A percentile compares a stretch with the other conserved stretches of the same genome.
phyloP scores from a whole-genome alignment of 2,888 invertebrate species.

The Venustoraphidia nigricollis region DNA sequence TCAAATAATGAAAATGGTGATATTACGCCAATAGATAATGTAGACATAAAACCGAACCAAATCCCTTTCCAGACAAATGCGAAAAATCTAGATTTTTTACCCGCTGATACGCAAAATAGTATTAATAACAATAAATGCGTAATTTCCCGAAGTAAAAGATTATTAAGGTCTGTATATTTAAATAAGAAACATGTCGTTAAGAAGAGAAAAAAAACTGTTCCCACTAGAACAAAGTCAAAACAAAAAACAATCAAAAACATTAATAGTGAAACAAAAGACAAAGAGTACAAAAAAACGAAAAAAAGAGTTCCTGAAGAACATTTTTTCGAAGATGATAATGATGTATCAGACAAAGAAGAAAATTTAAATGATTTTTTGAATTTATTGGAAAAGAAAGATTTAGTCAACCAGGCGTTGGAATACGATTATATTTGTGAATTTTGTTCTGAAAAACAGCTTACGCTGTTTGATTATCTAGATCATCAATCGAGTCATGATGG shows the following conservation, averaged over 20 bases:
- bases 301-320: not conserved
- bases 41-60: not conserved
- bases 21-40: not conserved
- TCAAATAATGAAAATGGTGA: slow-evolving; percentile 2
- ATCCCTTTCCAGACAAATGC: not conserved
- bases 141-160: too few species aligned
- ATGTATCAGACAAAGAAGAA: slow-evolving; percentile 6
- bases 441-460: slow-evolving; percentile 14
- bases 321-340: slow-evolving; percentile 6
- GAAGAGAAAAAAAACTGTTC: too few species aligned
- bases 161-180: too few species aligned
- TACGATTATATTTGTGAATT: slow-evolving; percentile 17
- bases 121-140: not conserved
- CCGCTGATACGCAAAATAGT: not conserved
- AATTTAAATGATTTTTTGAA: slow-evolving; percentile 5
- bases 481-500: slow-evolving; percentile 19
- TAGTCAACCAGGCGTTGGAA: slow-evolving; percentile 11
- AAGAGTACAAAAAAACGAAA: too few species aligned
- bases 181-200: too few species aligned
- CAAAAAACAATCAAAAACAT: too few species aligned
- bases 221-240: too few species aligned
- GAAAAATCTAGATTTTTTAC: not conserved
- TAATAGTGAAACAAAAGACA: too few species aligned
- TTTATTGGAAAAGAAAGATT: not conserved
- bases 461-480: slow-evolving; percentile 17